Evolutionary conservation across 1,140 invertebrate species (phyloP), one percentile per base, ranked within the genome.

Genomic region (Orius laevigatus): DNA sequence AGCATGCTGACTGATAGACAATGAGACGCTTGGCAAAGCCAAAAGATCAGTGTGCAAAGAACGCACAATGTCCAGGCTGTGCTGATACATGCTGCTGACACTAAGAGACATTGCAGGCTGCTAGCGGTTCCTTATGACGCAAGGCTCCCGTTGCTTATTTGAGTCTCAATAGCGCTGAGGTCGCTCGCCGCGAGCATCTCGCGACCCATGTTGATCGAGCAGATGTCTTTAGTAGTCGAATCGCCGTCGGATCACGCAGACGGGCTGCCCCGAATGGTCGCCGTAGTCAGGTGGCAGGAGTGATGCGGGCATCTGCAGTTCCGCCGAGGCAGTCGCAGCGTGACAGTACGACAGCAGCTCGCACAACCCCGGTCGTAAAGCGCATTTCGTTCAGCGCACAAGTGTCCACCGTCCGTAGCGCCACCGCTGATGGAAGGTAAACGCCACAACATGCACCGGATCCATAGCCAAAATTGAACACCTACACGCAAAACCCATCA

Each of bases 121-220:
- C 25, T 25, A 25, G n/a, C 25, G 25, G 25, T 32, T 54, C 75
- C 81, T 78, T 65, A 93, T 88, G n/a, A n/a, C 87, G 66, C 89
- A 93, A 70, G 84, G 85, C 38, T 88, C 89, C 48, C 73, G 72
- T 64, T n/a, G n/a, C n/a, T 64, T 84, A 91, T 61, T 84, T 86
- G 57, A 89, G 74, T n/a, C n/a, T 75, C 78, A 57, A 93, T 82
- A 62, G 70, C 52, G 77, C 69, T 70, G 51, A 77, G 74, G 11
- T 71, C 64, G 15, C 71, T 67, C 3, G n/a, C 6, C n/a, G n/a
- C 19, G 25, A 31, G 64, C 88, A 93, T 1, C 85, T 78, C n/a
- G 74, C n/a, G n/a, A n/a, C n/a, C 72, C 53, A 73, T 69, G 53
- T 78, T 75, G 61, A 93, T 70, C 58, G 90, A 81, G 68, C 89